Evolutionary conservation across 2,797 vertebrate species (phyloP), one percentile per base, ranked within the genome.

Genomic region (Oceanodroma leucorhoa): DNA sequence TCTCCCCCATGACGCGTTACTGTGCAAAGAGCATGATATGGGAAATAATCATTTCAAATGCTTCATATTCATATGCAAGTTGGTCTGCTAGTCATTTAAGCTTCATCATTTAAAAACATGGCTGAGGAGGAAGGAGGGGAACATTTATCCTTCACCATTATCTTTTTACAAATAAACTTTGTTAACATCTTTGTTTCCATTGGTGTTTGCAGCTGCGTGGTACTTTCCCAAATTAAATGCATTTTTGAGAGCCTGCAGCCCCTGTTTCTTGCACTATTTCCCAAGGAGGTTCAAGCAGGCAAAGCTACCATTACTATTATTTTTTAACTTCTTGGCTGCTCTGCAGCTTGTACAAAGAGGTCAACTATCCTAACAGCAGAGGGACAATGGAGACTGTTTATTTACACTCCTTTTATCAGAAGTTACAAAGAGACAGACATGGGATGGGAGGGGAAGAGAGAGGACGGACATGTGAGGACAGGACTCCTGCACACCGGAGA

Each of bases 61-160:
- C 75, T 96, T 93, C 86, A 94, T 95, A 95, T 91, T 91, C 96
- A 95, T 96, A 89, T 72, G 96, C 94, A 71, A 71, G 23, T 83
- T 78, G 40, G 57, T 77, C 64, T 95, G 38, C 54, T 89, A 85
- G 78, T 87, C 45, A 67, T 87, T 87, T 93, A 64, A 90, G 19
- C 50, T 41, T 92, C 71, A 80, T 46, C 6, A 34, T 71, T 78
- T n/a, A 70, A 53, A 65, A 61, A 45, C 2, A 20, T 29, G 45
- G 24, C 75, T 83, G 38, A 82, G 55, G 15, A 67, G 34, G 45
- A 61, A 60, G n/a, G 54, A 62, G 60, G 19, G 23, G 58, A 53
- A 38, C 4, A 13, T 71, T 80, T 76, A 34, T 70, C 53, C 70
- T 80, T 92, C 51, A 40, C 38, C 27, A 10, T 54, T 62, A 69